These are phyloP conservation scores for Arrhamphus sclerolepis DNA, from an alignment of 2,797 vertebrate genomes.

Conservation along the genomic window DNA sequence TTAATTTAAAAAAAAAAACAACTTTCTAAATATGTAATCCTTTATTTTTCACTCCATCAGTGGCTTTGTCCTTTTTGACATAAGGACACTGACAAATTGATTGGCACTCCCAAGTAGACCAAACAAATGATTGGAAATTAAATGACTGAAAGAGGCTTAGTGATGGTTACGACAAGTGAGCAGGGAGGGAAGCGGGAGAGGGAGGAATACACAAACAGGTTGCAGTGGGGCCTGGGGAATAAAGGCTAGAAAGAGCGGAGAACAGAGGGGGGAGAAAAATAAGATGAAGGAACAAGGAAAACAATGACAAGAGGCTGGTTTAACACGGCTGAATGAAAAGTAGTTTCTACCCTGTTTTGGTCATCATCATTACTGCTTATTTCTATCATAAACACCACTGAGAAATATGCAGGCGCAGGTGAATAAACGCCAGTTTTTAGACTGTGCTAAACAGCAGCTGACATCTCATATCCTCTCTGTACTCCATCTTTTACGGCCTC, in stretches of 20 bases:
- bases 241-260: conserved; percentile 21
- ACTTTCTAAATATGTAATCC: conserved; percentile 7
- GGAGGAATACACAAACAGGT: conserved; percentile 78
- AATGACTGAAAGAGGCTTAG: conserved; percentile 56
- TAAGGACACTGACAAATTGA: conserved; percentile 46
- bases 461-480: conserved; percentile 19
- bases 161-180: conserved; percentile 53
- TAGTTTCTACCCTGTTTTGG: conserved; percentile 27
- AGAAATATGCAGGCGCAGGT: conserved; percentile 10
- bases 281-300: conserved; percentile 57
- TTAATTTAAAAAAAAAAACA: conserved; percentile 37
- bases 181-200: conserved; percentile 35
- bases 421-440: conserved; percentile 27
- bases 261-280: conserved; percentile 50
- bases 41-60: conserved; percentile 1
- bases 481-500: conserved; percentile 32
- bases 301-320: conserved; percentile 35
- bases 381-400: conserved; percentile 16
- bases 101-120: conserved; percentile 55
- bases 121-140: conserved; percentile 61
- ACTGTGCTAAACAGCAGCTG: conserved; percentile 39
- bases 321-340: conserved; percentile 33
- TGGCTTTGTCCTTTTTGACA: conserved; percentile 21
- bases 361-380: conserved; percentile 34
- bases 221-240: conserved; percentile 73